Evolutionary conservation across 2,888 invertebrate genomes (phyloP).

Genomic region (Dilophus febrilis): DNA sequence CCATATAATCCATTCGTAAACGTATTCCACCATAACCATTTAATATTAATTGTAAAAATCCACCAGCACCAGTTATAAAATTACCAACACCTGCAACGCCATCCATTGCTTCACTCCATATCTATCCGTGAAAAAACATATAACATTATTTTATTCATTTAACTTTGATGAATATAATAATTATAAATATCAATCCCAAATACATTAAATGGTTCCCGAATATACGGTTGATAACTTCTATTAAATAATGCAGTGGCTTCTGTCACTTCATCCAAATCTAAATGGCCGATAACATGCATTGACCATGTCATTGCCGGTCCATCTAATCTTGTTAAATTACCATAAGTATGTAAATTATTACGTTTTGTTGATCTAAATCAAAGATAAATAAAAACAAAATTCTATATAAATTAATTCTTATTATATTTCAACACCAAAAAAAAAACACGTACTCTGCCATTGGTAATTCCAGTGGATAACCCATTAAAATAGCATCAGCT

Average conservation of each 20-base stretch:
- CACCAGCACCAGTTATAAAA: slow-evolving; percentile 44
- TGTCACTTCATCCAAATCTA: slow-evolving; percentile 27
- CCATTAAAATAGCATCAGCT: slow-evolving; percentile 39
- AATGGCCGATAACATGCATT: slow-evolving; percentile 40
- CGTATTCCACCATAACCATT: slow-evolving; percentile 40
- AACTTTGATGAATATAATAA: background rate
- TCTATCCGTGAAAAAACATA: too few species aligned
- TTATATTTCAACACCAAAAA: slow-evolving; percentile 32
- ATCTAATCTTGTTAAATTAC: slow-evolving; percentile 32
- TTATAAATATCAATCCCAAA: background rate
- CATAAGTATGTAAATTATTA: slow-evolving; percentile 39
- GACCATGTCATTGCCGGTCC: slow-evolving; percentile 50
- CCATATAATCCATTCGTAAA: slow-evolving; percentile 32
- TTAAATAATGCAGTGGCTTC: slow-evolving; percentile 34
- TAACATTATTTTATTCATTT: background rate
- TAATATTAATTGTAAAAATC: slow-evolving; percentile 38
- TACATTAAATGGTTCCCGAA: slow-evolving; percentile 41
- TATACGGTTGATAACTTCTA: slow-evolving; percentile 35
- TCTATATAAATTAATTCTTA: slow-evolving; percentile 12
- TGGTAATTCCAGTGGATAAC: slow-evolving; percentile 37
- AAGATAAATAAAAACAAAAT: background rate
- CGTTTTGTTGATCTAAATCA: slow-evolving; percentile 29
- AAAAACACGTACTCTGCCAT: too few species aligned
- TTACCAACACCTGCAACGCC: slow-evolving; percentile 37
- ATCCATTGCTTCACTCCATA: slow-evolving; percentile 39